Base-by-base conservation (phyloP, 2,888 invertebrate species). In the Ceraclea dissimilis region DNA sequence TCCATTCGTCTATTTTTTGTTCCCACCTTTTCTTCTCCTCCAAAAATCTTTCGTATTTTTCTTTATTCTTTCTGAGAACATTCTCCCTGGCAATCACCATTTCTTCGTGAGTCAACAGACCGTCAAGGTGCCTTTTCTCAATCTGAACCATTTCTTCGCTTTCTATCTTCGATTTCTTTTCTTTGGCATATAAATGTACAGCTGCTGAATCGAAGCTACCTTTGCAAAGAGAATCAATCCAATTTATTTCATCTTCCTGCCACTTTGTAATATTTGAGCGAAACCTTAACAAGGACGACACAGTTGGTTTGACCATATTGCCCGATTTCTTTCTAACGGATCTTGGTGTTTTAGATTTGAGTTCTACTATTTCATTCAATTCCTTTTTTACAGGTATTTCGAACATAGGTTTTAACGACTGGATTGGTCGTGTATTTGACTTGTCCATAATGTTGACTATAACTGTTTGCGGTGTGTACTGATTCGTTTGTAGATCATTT, bases 51-150 rank as follows among this genome's bases (percentile, higher is more conserved):
- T 74, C 70, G 63, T 76, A 75, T 66, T 76, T 79, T 60, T 71
- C 71, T 69, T 74, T 77, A 63, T 80, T 81, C 13, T 68, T 67
- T 57, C 77, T 73, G 11, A 70, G 52, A 1, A 76, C 53, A 62
- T 75, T 78, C 61, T 75, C 72, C 67, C 79, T 82, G 0, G 83
- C 79, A 49, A 83, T 65, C 19, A 79, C 68, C 6, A 82, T 80
- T 67, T 83, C 81, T 70, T 83, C 82, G 51, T 77, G 71, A 10
- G 80, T 78, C 54, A 83, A 70, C 63, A 79, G 73, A 1, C 81
- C 82, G 64, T 76, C 67, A 43, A 83, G 66, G 68, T 82, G 82
- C 67, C 82, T 82, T 62, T 69, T 74, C 71, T 82, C 79, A 59
- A 82, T 79, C 46, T 78, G 75, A 55, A 76, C 69, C 26, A 81